phyloP scores from a whole-genome alignment of 2,888 invertebrate species.

The Chaetoderma sp. region DNA sequence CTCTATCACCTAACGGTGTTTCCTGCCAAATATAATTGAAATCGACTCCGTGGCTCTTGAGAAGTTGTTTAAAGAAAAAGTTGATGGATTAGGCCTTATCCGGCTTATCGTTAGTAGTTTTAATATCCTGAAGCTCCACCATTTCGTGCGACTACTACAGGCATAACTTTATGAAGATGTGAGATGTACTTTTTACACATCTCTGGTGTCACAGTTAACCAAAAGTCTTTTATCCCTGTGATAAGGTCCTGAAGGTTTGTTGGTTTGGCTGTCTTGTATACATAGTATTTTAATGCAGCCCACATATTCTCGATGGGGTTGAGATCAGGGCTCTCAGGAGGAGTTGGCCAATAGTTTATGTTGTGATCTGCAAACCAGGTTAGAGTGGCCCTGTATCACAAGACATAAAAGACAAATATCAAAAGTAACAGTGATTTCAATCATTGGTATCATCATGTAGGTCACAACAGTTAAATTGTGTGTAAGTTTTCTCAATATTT shows the following conservation, averaged over 20 bases:
- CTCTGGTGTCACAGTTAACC: background rate
- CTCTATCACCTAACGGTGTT: no score
- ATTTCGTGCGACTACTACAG: background rate
- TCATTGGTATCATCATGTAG: no score
- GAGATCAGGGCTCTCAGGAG: background rate
- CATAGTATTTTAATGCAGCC: background rate
- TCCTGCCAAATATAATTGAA: no score
- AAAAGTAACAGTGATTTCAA: no score
- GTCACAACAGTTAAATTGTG: no score
- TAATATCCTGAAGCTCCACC: background rate
- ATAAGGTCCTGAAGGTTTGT: background rate
- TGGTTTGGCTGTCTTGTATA: background rate
- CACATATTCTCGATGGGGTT: background rate
- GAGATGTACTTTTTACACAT: background rate
- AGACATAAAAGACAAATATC: no score
- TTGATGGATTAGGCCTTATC: no score
- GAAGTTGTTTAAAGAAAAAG: no score
- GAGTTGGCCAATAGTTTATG: background rate
- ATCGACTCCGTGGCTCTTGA: no score
- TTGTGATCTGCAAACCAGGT: background rate
- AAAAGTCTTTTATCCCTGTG: background rate
- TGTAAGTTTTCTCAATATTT: no score
- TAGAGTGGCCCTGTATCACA: background rate
- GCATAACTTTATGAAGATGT: conserved; percentile 1
- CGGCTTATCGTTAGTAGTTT: no score